Evolutionary conservation across 2,797 vertebrate genomes (phyloP), one percentile per base, ranked within the genome.

Genomic region (Phataginus tricuspis): DNA sequence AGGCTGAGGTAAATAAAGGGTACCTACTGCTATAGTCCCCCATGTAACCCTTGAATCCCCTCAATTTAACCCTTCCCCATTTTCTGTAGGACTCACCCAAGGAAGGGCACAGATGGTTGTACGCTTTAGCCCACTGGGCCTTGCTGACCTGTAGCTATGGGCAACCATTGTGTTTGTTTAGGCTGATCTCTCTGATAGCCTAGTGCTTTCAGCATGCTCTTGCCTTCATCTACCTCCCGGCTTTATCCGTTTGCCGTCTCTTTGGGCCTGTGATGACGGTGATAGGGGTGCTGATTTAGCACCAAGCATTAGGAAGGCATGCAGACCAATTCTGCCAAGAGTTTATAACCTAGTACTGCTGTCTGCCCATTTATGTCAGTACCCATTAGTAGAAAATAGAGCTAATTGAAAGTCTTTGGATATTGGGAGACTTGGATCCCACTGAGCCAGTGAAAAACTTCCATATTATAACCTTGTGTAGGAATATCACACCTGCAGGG

Each of bases 81-180:
- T 94, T 95, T 85, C 75, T n/a, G 31, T 9, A 69, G 53, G 80
- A 71, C 25, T 80, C 80, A 53, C 27, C 31, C 7, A 16, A 6
- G 16, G 45, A 39, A 91, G 78, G 66, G 39, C 31, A 77, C 23
- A 87, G 34, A 37, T 14, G 75, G 39, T 75, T 80, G 12, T 51
- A 29, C 78, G 55, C 31, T 72, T 83, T 53, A 96, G 51, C 45
- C 39, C 7, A 61, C 9, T 72, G 68, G 49, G 63, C 69, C 55
- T 85, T 92, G 55, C 29, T 90, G 85, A 85, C 53, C 53, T 63
- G 51, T 74, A 86, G 45, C 45, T 71, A 34, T 34, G 53, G 29
- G 29, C 51, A 90, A 61, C 27, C 45, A 42, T 63, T 84, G 16
- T 92, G 94, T 92, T 83, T 93, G 53, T 93, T 96, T 91, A 77